Conservation (phyloP, 2,888 invertebrate species). For the Phortica magna region DNA sequence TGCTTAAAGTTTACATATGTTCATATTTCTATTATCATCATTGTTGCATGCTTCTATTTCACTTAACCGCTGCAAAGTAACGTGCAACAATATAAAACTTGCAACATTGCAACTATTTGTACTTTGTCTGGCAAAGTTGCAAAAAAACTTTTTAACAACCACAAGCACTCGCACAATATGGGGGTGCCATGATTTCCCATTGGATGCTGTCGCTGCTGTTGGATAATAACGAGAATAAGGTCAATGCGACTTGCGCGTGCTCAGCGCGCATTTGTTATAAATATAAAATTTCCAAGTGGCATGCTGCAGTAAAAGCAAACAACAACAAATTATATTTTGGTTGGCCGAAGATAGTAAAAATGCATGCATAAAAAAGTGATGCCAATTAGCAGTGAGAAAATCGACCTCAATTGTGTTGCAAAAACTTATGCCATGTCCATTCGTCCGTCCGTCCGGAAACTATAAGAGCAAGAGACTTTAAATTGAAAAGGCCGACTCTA, state of each 20-base stretch:
- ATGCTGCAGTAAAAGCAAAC: slow-evolving; percentile 21
- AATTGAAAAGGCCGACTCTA: too few relatives aligned
- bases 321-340: not conserved
- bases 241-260: slow-evolving; percentile 12
- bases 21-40: not conserved
- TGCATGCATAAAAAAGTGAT: too few relatives aligned
- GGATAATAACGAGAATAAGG: slow-evolving; percentile 8
- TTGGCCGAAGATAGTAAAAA: too few relatives aligned
- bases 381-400: too few relatives aligned
- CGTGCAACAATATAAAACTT: not conserved
- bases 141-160: not conserved
- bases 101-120: not conserved
- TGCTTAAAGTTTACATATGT: not conserved
- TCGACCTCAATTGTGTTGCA: too few relatives aligned
- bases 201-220: not conserved
- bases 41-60: not conserved
- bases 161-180: not conserved
- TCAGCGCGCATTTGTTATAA: not conserved
- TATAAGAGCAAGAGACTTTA: too few relatives aligned
- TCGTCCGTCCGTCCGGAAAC: too few relatives aligned
- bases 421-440: too few relatives aligned
- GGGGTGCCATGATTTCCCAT: slow-evolving; percentile 14
- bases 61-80: not conserved
- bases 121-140: not conserved
- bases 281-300: not conserved